Conservation (phyloP, 2,797 vertebrate genomes). For the Hephaestus fuliginosus region DNA sequence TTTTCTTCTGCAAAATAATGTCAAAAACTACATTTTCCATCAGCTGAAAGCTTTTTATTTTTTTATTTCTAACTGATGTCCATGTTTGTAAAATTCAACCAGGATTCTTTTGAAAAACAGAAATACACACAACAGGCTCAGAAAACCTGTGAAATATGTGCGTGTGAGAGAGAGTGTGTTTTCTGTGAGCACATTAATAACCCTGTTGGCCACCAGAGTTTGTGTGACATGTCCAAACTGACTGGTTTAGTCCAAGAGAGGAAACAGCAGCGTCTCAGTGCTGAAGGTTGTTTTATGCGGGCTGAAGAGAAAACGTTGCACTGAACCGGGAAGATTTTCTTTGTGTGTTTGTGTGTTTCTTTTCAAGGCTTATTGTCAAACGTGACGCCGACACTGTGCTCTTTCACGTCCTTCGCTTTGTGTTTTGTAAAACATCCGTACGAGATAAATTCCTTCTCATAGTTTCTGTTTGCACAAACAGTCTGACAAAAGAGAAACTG, state of each 20-base stretch:
- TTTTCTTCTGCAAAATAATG: no score
- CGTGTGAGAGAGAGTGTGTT: background rate
- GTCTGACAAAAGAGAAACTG: background rate
- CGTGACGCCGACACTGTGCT: slow-evolving; percentile 37
- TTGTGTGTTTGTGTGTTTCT: background rate
- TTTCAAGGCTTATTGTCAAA: slow-evolving; percentile 55
- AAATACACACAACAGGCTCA: background rate
- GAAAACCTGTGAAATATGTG: slow-evolving; percentile 5
- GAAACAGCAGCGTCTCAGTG: background rate
- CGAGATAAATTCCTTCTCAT: background rate
- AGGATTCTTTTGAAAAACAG: background rate
- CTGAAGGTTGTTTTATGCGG: background rate
- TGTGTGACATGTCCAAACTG: background rate
- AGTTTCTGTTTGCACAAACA: slow-evolving; percentile 11
- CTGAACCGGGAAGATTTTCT: slow-evolving; percentile 10
- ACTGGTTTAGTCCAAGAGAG: background rate
- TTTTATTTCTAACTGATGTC: background rate
- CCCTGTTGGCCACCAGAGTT: background rate
- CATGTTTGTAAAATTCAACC: background rate
- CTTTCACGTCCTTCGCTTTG: slow-evolving; percentile 8
- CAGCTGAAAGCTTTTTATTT: background rate
- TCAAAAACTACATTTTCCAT: background rate
- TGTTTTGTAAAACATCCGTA: slow-evolving; percentile 13
- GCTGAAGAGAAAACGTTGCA: slow-evolving; percentile 29
- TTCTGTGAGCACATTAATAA: background rate